phyloP scores from a whole-genome alignment of 2,113 vertebrate species.

The Electrona antarctica region DNA sequence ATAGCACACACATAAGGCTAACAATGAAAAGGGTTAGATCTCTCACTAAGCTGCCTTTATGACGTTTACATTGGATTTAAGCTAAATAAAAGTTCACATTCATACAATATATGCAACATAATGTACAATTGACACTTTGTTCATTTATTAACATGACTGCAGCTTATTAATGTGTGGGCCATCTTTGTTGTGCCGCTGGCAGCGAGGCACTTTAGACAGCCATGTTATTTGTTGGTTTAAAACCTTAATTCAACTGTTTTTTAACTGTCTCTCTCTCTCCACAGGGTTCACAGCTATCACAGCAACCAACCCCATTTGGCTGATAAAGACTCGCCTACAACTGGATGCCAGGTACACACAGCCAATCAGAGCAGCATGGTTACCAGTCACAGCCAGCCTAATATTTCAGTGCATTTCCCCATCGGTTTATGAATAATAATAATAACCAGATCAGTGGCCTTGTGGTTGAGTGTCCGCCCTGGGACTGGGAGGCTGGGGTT shows the following conservation, averaged over 20 bases:
- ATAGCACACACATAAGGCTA: constrained; percentile 8
- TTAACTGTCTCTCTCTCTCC: constrained; percentile 60
- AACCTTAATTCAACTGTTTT: constrained; percentile 17
- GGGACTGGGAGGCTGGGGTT: too few species aligned
- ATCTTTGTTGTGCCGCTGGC: constrained; percentile 2
- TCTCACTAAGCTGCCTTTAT: constrained; percentile 24
- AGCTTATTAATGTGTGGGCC: constrained; percentile 16
- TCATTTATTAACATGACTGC: constrained; percentile 11
- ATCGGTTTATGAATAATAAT: too few species aligned
- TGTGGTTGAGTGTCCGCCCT: too few species aligned
- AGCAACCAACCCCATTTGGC: constrained; percentile 97
- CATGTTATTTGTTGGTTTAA: not conserved
- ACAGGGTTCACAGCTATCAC: constrained; percentile 98
- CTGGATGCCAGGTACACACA: constrained; percentile 90
- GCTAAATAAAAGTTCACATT: not conserved
- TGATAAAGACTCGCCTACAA: constrained; percentile 96
- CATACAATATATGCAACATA: not conserved
- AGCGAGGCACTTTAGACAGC: constrained; percentile 2
- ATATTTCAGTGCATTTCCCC: too few species aligned
- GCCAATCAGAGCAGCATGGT: not conserved
- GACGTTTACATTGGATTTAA: not conserved
- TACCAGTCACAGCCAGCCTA: too few species aligned
- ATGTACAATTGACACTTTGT: not conserved
- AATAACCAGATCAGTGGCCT: too few species aligned
- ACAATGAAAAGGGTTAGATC: not conserved